These are phyloP conservation scores for Gambusia affinis DNA, from an alignment of 2,113 vertebrate genomes.

Conservation along the genomic window DNA sequence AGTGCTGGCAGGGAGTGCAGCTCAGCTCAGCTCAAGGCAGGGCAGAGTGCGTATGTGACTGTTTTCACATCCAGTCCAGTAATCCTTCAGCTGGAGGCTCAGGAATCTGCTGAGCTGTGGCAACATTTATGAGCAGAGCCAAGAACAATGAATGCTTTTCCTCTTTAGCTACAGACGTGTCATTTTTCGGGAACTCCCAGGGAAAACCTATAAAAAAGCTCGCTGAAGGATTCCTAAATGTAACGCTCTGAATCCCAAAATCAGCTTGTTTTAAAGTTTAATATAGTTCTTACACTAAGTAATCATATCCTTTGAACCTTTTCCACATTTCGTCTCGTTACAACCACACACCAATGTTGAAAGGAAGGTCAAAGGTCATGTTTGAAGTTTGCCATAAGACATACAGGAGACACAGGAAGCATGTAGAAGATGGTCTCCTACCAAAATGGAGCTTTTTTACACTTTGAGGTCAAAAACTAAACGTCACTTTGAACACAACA, in stretches of 20 bases:
- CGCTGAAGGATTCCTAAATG: background rate
- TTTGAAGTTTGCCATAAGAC: background rate
- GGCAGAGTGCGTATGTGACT: background rate
- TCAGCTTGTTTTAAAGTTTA: too few relatives aligned
- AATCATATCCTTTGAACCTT: too few relatives aligned
- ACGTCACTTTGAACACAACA: background rate
- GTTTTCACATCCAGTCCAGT: background rate
- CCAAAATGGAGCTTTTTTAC: background rate
- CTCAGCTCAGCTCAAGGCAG: background rate
- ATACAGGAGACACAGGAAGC: too few relatives aligned
- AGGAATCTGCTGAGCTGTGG: slow-evolving; percentile 39
- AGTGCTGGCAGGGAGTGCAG: background rate
- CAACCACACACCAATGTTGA: too few relatives aligned
- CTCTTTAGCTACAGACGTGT: slow-evolving; percentile 9
- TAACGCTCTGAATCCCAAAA: background rate
- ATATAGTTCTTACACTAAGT: too few relatives aligned
- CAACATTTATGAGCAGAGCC: slow-evolving; percentile 4
- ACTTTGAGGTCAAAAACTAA: background rate
- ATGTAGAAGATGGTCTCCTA: background rate
- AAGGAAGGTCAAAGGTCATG: background rate
- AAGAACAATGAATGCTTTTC: slow-evolving; percentile 24
- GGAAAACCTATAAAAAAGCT: background rate
- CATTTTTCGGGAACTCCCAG: slow-evolving; percentile 8
- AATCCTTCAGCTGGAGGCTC: slow-evolving; percentile 25
- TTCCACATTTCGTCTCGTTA: too few relatives aligned